These are phyloP conservation scores for Fregetta grallaria DNA, from an alignment of 2,113 vertebrate species.

Conservation along the genomic window DNA sequence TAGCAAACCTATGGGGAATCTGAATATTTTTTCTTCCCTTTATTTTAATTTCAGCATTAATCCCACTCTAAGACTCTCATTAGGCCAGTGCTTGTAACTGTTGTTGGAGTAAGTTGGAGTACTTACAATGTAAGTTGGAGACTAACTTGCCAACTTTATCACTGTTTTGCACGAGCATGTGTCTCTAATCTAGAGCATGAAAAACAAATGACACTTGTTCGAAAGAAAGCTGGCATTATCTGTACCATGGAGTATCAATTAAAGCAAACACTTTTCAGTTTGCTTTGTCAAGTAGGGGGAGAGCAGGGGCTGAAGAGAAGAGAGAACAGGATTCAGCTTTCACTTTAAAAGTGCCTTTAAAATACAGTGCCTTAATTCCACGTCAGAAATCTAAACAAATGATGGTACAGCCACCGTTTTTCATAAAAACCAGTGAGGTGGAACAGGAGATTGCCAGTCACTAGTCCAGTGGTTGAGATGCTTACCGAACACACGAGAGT, in stretches of 20 bases:
- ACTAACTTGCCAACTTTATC: not conserved
- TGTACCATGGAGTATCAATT: not conserved
- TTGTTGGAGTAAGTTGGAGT: too few species aligned
- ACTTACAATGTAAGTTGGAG: too few species aligned
- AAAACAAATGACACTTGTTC: not conserved
- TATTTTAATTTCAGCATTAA: not conserved
- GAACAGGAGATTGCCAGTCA: not conserved
- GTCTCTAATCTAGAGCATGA: not conserved
- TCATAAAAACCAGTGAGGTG: not conserved
- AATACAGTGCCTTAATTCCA: not conserved
- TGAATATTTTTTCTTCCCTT: not conserved
- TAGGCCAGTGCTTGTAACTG: not conserved
- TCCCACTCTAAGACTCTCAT: not conserved
- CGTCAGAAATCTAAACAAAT: not conserved
- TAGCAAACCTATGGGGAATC: not conserved
- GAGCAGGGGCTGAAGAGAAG: not conserved
- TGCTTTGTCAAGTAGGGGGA: not conserved
- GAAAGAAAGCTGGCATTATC: not conserved
- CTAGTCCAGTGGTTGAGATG: not conserved
- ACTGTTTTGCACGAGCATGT: not conserved
- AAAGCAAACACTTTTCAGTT: not conserved
- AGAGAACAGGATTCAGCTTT: not conserved
- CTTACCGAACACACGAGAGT: not conserved
- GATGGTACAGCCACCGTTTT: not conserved
- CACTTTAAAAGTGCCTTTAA: not conserved